phyloP scores from a whole-genome alignment of 2,797 vertebrate genomes.

The Tragopan temminckii region DNA sequence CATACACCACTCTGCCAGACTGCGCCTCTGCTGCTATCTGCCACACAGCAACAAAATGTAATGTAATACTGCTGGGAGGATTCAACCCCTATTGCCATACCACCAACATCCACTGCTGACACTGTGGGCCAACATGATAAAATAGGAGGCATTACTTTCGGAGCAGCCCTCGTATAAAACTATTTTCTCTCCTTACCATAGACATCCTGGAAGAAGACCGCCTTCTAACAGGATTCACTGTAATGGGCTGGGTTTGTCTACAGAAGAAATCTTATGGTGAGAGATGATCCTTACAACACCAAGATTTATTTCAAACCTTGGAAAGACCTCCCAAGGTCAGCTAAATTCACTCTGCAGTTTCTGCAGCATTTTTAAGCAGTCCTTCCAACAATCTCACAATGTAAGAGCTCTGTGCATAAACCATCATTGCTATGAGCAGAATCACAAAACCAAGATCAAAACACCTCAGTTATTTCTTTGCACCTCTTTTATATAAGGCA shows the following conservation, averaged over 20 bases:
- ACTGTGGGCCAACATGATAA: not conserved
- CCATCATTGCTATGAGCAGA: not conserved
- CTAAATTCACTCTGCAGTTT: not conserved
- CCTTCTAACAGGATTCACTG: constrained; percentile 92
- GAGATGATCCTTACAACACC: not conserved
- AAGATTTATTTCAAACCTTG: not conserved
- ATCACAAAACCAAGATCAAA: not conserved
- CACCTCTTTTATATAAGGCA: not conserved
- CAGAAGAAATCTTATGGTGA: constrained; percentile 44
- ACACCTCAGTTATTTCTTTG: not conserved
- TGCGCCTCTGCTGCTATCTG: not conserved
- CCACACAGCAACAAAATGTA: not conserved
- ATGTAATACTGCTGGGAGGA: not conserved
- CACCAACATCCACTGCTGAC: not conserved
- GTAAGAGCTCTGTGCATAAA: not conserved
- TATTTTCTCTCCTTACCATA: constrained; percentile 86
- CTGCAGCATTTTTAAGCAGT: not conserved
- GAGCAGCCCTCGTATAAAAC: not conserved
- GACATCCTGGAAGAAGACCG: constrained; percentile 93
- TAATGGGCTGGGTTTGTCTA: constrained; percentile 90
- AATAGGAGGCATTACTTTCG: not conserved
- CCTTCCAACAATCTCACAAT: not conserved
- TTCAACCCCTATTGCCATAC: not conserved
- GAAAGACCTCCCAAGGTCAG: not conserved
- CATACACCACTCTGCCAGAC: not conserved